Base-by-base conservation (phyloP, 1,140 invertebrate genomes). In the Ceratina calcarata region DNA sequence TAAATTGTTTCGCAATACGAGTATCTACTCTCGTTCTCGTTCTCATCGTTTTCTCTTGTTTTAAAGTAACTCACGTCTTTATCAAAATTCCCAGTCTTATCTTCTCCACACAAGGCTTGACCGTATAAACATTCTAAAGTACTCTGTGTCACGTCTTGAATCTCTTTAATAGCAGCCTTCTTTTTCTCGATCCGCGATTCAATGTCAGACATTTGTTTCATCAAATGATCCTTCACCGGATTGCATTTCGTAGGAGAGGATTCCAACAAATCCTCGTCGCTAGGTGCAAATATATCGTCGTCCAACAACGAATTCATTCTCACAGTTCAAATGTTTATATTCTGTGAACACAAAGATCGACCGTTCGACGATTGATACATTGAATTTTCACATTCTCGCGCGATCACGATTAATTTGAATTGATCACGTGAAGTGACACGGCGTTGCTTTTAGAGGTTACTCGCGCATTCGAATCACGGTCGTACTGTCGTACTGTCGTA, bases 161-260 rank as follows among this genome's bases (percentile, higher is more conserved):
- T 45, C 8, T 88, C 70, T 32, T 84, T 69, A 8, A 90, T 81
- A 53, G 90, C 86, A 27, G 62, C 82, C 45, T 69, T 87, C 0
- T 78, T 71, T 51, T 55, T 70, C 1, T 85, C 78, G 3, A 92
- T 87, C 70, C 83, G 85, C 6, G 85, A 78, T 60, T 86, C 49
- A 0, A 88, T 71, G 45, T 81, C 77, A 3, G 78, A 20, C 3
- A 90, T 57, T 53, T 91, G 84, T 53, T 88, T 87, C 18, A 78
- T 62, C 58, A 92, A 78, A 68, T 89, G 65, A 18, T 91, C 89
- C 22, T 91, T 84, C 1, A 92, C 60, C 0, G 91, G 91, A 85
- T 92, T 92, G 0, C 24, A 51, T 53, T 71, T 27, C 8, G n/a
- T 1, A 3, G 45, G 22, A 3, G 60, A n/a, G 22, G 37, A 58